Conservation (phyloP, 2,797 vertebrate genomes). For the Enteromius treurensis region DNA sequence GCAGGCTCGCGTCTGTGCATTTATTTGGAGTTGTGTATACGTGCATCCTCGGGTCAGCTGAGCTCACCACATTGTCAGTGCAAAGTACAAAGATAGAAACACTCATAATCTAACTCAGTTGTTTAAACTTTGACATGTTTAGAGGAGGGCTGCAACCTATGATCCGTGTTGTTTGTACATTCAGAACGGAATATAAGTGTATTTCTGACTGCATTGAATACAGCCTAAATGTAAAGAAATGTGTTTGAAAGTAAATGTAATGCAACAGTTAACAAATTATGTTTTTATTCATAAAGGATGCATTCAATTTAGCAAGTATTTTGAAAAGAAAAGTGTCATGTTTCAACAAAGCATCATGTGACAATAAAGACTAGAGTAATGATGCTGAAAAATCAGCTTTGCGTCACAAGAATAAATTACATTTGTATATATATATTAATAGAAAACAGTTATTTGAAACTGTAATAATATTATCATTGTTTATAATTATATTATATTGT, state of each 20-base stretch:
- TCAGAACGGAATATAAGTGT: background rate
- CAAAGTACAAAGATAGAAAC: constrained; percentile 20
- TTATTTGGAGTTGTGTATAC: background rate
- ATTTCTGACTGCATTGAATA: background rate
- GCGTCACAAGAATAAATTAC: background rate
- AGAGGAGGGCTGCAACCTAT: background rate
- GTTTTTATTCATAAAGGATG: background rate
- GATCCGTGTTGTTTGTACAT: background rate
- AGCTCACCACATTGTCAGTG: background rate
- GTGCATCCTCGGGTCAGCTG: background rate
- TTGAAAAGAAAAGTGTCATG: no score
- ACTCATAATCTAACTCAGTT: background rate
- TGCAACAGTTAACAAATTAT: background rate
- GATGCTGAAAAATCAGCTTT: background rate
- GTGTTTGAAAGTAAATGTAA: background rate
- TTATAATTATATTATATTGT: no score
- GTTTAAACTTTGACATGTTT: background rate
- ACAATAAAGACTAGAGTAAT: background rate
- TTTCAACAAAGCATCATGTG: background rate
- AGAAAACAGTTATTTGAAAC: background rate
- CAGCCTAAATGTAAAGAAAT: background rate
- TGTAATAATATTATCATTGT: background rate
- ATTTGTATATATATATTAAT: background rate
- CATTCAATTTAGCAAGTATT: no score
- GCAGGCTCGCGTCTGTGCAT: background rate